Percentiles rank a stretch among this genome's conserved stretches.
Conservation (phyloP, 1,140 invertebrate species). For the Varroa destructor region DNA sequence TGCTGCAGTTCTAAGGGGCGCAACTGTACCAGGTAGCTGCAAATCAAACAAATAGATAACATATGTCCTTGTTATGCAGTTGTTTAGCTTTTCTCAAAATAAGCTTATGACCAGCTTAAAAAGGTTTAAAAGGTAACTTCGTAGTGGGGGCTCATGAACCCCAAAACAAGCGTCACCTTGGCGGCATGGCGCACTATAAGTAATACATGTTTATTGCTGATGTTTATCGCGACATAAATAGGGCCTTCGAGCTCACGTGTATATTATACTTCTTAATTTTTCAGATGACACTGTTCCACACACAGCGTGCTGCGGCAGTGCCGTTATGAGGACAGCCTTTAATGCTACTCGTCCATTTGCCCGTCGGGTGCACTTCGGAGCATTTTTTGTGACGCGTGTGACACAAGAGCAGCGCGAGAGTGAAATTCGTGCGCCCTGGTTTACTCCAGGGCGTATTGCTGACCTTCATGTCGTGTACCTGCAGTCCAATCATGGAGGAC, state of each 20-base stretch:
- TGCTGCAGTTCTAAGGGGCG: slow-evolving; percentile 10
- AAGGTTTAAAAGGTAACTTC: too few relatives aligned
- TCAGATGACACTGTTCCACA: slow-evolving; percentile 25
- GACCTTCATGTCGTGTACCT: slow-evolving; percentile 23
- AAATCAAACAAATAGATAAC: too few relatives aligned
- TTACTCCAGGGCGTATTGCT: background rate
- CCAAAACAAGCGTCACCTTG: too few relatives aligned
- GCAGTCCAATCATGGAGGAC: slow-evolving; percentile 24
- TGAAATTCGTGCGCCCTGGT: slow-evolving; percentile 12
- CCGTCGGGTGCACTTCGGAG: slow-evolving; percentile 11
- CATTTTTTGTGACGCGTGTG: slow-evolving; percentile 22
- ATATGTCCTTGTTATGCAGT: too few relatives aligned
- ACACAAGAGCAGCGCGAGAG: slow-evolving; percentile 5
- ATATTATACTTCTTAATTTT: background rate
- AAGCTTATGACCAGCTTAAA: too few relatives aligned
- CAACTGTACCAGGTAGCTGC: slow-evolving; percentile 17
- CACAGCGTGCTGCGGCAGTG: slow-evolving; percentile 14
- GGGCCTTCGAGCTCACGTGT: too few relatives aligned
- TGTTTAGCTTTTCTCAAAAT: too few relatives aligned
- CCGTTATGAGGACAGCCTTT: slow-evolving; percentile 8
- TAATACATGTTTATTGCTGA: too few relatives aligned
- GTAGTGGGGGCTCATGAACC: too few relatives aligned
- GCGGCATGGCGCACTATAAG: too few relatives aligned
- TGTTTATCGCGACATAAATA: too few relatives aligned
- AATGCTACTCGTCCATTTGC: slow-evolving; percentile 16